Evolutionary conservation across 1,140 invertebrate species (phyloP).

Genomic region (Chymomyza costata): DNA sequence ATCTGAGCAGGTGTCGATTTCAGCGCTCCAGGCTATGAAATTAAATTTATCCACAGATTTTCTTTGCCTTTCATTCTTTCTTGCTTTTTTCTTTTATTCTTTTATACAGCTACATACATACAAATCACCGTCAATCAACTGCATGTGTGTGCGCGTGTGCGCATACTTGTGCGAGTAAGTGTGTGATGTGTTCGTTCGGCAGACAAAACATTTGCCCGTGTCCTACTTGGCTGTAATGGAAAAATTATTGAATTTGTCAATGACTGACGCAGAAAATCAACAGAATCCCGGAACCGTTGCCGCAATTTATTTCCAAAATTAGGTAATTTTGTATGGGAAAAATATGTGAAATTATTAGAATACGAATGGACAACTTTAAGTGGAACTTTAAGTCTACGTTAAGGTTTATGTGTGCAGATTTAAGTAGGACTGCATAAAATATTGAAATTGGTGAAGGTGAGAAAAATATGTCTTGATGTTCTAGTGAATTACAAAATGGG

Average conservation of each 20-base stretch:
- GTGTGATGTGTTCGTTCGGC: too few relatives aligned
- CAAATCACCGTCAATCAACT: conserved; percentile 63
- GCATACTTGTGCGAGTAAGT: too few relatives aligned
- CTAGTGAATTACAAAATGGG: too few relatives aligned
- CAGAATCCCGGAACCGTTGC: background rate
- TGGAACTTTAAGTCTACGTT: too few relatives aligned
- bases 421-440: too few relatives aligned
- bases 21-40: conserved; percentile 36
- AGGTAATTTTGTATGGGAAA: too few relatives aligned
- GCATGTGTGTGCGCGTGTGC: conserved; percentile 43
- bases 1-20: conserved; percentile 63
- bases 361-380: conserved; percentile 35
- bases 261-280: conserved; percentile 49
- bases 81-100: background rate
- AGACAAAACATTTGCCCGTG: conserved; percentile 56
- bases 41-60: conserved; percentile 57
- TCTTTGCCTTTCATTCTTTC: background rate
- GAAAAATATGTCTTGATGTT: too few relatives aligned
- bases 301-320: too few relatives aligned
- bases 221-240: conserved; percentile 60
- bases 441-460: too few relatives aligned
- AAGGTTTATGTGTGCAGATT: too few relatives aligned
- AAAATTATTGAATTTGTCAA: conserved; percentile 75
- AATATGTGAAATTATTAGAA: too few relatives aligned
- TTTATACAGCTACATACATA: background rate